Evolutionary conservation across 2,888 invertebrate genomes (phyloP).

Genomic region (Drosophila maculinotata): DNA sequence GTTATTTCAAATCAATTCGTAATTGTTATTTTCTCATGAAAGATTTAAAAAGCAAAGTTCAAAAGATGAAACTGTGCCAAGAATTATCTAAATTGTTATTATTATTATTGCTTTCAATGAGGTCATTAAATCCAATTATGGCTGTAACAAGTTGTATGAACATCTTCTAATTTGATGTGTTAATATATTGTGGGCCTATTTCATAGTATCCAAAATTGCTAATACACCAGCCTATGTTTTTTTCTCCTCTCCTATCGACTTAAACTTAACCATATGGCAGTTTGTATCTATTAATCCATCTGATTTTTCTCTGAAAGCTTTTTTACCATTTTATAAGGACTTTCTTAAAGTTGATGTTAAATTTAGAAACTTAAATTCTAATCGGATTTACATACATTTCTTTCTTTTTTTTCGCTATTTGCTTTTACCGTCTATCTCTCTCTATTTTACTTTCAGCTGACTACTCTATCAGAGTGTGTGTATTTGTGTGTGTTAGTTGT

Average conservation of each 20-base stretch:
- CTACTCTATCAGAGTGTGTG: conserved; percentile 34
- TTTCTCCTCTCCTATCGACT: conserved; percentile 3
- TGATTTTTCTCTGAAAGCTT: not conserved
- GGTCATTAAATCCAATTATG: too few relatives aligned
- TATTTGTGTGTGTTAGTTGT: conserved; percentile 36
- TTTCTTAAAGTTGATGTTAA: conserved; percentile 54
- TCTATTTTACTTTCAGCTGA: conserved; percentile 66
- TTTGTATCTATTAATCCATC: conserved; percentile 40
- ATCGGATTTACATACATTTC: conserved; percentile 71
- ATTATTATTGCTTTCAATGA: too few relatives aligned
- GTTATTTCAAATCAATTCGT: too few relatives aligned
- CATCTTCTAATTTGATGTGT: too few relatives aligned
- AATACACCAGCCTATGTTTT: not conserved
- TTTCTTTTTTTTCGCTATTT: conserved; percentile 15
- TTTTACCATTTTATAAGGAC: conserved; percentile 21
- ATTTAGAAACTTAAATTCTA: conserved; percentile 68
- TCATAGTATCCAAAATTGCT: conserved; percentile 1
- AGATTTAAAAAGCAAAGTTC: too few relatives aligned
- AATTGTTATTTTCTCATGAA: too few relatives aligned
- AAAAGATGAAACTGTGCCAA: too few relatives aligned
- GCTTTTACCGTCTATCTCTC: conserved; percentile 5
- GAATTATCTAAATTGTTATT: too few relatives aligned
- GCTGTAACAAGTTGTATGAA: too few relatives aligned
- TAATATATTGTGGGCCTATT: not conserved
- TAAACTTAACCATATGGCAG: conserved; percentile 40